phyloP scores from a whole-genome alignment of 2,113 vertebrate species.

The human region GRCh38 chr17:71023501-71024000 shows the following conservation, averaged over 20 bases:
- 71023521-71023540: neutral
- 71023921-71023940: constrained; percentile 21
- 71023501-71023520: neutral
- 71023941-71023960: fast-evolving
- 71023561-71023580: constrained; percentile 8
- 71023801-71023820: constrained; percentile 75
- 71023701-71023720: constrained; percentile 64
- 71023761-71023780: constrained; percentile 80
- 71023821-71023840: constrained; percentile 84
- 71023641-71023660: constrained; percentile 72
- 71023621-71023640: constrained; percentile 72
- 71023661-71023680: constrained; percentile 78
- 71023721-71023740: constrained; percentile 80
- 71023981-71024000: neutral
- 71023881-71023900: constrained; percentile 44
- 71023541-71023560: neutral
- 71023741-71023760: constrained; percentile 81
- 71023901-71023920: constrained; percentile 47
- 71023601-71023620: constrained; percentile 74
- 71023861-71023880: constrained; percentile 74
- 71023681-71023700: constrained; percentile 82
- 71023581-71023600: constrained; percentile 49
- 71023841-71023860: constrained; percentile 81
- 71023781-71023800: constrained; percentile 82
- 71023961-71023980: neutral